These are phyloP conservation scores for Alaudala cheleensis DNA, from an alignment of 2,113 vertebrate species.

Conservation along the genomic window DNA sequence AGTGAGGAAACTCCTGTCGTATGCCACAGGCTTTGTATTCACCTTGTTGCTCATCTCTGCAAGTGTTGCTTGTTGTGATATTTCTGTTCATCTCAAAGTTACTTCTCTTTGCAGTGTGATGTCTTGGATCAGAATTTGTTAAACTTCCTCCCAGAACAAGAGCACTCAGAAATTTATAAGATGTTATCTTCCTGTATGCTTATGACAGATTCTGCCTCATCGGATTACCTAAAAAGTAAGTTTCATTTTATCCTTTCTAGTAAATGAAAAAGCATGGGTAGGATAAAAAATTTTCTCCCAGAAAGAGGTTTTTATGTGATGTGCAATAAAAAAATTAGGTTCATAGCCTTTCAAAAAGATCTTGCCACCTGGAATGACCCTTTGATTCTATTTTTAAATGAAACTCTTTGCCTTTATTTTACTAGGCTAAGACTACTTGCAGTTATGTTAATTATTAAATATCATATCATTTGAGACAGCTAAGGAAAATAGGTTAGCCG, in stretches of 20 bases:
- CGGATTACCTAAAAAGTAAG: conserved; percentile 81
- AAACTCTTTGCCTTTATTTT: conserved; percentile 10
- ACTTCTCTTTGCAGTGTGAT: conserved; percentile 78
- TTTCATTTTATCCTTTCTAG: conserved; percentile 22
- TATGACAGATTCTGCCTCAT: conserved; percentile 73
- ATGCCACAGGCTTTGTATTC: neutral
- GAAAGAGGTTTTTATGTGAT: neutral
- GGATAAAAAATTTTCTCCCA: neutral
- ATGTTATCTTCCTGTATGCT: conserved; percentile 81
- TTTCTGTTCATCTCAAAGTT: conserved; percentile 28
- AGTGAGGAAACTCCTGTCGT: neutral
- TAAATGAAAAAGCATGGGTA: neutral
- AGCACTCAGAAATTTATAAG: conserved; percentile 84
- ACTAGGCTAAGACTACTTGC: conserved; percentile 38
- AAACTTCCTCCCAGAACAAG: conserved; percentile 85
- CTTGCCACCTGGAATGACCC: neutral
- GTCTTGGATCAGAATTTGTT: conserved; percentile 85
- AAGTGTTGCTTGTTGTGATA: neutral
- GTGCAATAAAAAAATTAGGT: conserved; percentile 30
- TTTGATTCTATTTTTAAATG: conserved; percentile 34
- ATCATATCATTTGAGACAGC: conserved; percentile 39
- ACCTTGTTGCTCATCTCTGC: rapidly evolving
- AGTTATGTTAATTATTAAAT: conserved; percentile 60
- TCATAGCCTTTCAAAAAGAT: conserved; percentile 50
- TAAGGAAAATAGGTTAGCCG: conserved; percentile 53